Evolutionary conservation across 2,113 vertebrate genomes (phyloP), one percentile per base, ranked within the genome.

Genomic region (Caloenas nicobarica): DNA sequence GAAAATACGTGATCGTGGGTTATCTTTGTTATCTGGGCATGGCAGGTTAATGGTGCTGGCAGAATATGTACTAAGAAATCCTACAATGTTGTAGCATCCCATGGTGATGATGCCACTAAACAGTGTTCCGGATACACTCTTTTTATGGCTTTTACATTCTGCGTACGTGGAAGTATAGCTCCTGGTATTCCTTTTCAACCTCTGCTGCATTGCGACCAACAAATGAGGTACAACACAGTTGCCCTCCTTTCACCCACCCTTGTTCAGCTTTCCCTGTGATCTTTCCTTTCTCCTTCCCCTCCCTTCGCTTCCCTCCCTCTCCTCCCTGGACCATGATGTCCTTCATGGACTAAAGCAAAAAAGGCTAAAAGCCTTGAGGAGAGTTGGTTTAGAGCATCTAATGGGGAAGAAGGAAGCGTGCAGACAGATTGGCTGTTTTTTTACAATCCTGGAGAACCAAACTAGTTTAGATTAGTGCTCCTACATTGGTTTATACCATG

Each of bases 21-120:
- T 96, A 96, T 97, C 96, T 95, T 54, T 8, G 6, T 60, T 28
- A 91, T 93, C 96, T 91, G 72, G 92, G 80, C 83, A 76, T 16
- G 72, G 73, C 65, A 79, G 34, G 83, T 93, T 91, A 96, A 85
- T 81, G 81, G 40, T 34, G 66, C 72, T 94, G 86, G 77, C 57
- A 93, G 72, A 89, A 51, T 26, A 34, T 0, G n/a, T 12, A 9
- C 46, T 56, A 1, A 65, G 90, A 61, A 92, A 65, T 15, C 36
- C 80, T 28, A 0, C 12, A 11, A 84, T 1, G 16, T 19, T 61
- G 42, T 11, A 1, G 5, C 15, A 56, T 34, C 48, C 31, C 50
- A 19, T 3, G 57, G 61, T 53, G 76, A 38, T 18, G 70, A 11
- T 46, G 58, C 29, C 80, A 61, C 69, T 33, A 1, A 66, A 1